Conservation (phyloP, 1,140 invertebrate genomes). For the Caenorhabditis remanei region DNA sequence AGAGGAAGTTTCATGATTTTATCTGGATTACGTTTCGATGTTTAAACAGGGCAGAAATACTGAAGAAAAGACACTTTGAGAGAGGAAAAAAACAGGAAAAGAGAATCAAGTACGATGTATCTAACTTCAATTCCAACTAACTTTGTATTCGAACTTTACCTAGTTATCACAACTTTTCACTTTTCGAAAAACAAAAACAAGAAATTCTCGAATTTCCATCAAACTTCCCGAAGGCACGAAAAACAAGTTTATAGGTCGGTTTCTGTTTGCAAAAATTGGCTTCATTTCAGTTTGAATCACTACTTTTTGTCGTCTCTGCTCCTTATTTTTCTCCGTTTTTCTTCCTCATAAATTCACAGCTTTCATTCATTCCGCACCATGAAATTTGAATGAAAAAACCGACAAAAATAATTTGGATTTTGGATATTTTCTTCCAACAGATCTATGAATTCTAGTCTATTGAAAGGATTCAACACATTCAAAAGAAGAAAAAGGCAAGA, state of each 20-base stretch:
- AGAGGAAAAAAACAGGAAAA: no score
- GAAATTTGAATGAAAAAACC: background rate
- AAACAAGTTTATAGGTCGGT: constrained; percentile 15
- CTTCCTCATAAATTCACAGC: background rate
- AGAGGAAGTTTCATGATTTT: background rate
- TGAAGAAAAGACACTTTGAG: no score
- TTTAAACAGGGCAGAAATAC: no score
- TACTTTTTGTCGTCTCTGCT: background rate
- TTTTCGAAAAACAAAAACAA: background rate
- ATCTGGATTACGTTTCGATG: no score
- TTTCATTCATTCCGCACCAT: background rate
- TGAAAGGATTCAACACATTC: background rate
- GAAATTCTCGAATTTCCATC: background rate
- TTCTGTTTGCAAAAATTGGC: background rate
- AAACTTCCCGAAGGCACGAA: background rate
- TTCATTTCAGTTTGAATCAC: constrained; percentile 18
- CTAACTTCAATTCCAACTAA: no score
- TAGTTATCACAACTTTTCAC: background rate
- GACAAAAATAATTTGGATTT: constrained; percentile 5
- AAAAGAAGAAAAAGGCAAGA: background rate
- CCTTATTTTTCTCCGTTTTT: background rate
- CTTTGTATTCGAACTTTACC: no score
- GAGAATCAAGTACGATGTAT: no score
- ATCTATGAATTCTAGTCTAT: background rate
- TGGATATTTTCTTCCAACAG: background rate